phyloP scores from a whole-genome alignment of 2,113 vertebrate genomes.

The Carollia perspicillata region DNA sequence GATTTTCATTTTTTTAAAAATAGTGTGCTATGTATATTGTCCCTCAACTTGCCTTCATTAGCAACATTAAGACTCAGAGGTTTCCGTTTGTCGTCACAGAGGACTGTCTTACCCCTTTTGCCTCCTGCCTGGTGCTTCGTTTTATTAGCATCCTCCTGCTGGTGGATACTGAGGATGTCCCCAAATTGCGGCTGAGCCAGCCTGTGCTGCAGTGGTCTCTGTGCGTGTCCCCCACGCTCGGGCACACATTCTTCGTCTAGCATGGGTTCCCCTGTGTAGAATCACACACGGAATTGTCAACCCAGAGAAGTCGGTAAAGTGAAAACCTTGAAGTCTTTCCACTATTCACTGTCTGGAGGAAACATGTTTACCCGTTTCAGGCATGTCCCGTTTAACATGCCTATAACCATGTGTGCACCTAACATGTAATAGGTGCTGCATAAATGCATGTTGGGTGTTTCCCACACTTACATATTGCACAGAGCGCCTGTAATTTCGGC shows the following conservation, averaged over 20 bases:
- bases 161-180: neutral
- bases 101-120: neutral
- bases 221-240: neutral
- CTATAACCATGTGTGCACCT: neutral
- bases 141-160: neutral
- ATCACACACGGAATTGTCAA: neutral
- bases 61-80: neutral
- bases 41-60: neutral
- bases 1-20: neutral
- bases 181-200: neutral
- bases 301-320: neutral
- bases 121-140: neutral
- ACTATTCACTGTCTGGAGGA: neutral
- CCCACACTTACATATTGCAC: neutral
- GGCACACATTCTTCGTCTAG: neutral
- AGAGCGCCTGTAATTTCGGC: neutral
- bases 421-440: neutral
- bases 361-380: neutral
- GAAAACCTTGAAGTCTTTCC: neutral
- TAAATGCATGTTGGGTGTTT: neutral
- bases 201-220: too few species aligned
- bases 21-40: neutral
- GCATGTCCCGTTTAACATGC: neutral
- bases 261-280: neutral
- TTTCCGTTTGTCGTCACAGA: neutral